phyloP scores from a whole-genome alignment of 2,888 invertebrate genomes.

The Hypercompe scribonia region DNA sequence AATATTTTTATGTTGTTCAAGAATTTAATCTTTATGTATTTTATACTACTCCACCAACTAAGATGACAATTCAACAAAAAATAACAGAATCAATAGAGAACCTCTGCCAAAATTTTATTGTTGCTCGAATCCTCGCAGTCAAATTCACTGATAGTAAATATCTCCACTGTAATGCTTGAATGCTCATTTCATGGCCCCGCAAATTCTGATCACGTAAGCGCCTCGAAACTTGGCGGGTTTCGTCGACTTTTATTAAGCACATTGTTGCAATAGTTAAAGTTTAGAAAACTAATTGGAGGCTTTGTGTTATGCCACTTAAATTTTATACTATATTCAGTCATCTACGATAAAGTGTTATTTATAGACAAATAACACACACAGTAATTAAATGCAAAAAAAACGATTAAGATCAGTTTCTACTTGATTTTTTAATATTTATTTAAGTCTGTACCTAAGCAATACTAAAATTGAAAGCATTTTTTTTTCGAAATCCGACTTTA shows the following conservation, averaged over 20 bases:
- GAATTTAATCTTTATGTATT: background rate
- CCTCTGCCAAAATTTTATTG: conserved; percentile 9
- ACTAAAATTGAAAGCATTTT: no score
- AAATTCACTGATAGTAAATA: conserved; percentile 13
- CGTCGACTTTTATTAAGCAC: conserved; percentile 54
- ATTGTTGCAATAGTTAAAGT: conserved; percentile 52
- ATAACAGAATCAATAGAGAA: conserved; percentile 5
- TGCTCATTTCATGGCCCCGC: conserved; percentile 27
- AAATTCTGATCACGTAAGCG: conserved; percentile 54
- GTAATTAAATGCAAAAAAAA: no score
- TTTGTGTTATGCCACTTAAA: conserved; percentile 21
- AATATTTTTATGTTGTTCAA: background rate
- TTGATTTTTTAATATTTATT: background rate
- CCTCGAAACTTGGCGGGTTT: conserved; percentile 50
- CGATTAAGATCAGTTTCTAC: background rate
- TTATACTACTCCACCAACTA: background rate
- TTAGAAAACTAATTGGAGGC: conserved; percentile 47
- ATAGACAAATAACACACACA: no score
- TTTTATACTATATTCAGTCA: conserved; percentile 3
- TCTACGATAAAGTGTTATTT: background rate
- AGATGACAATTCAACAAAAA: background rate
- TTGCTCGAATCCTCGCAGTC: conserved; percentile 8
- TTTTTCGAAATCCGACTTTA: no score
- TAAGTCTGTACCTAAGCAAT: no score
- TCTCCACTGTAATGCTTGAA: conserved; percentile 3